A percentile compares a stretch with the other conserved stretches of the same genome.
These are phyloP conservation scores for Neomonachus schauinslandi DNA, from an alignment of 2,113 vertebrate genomes.

Conservation along the genomic window DNA sequence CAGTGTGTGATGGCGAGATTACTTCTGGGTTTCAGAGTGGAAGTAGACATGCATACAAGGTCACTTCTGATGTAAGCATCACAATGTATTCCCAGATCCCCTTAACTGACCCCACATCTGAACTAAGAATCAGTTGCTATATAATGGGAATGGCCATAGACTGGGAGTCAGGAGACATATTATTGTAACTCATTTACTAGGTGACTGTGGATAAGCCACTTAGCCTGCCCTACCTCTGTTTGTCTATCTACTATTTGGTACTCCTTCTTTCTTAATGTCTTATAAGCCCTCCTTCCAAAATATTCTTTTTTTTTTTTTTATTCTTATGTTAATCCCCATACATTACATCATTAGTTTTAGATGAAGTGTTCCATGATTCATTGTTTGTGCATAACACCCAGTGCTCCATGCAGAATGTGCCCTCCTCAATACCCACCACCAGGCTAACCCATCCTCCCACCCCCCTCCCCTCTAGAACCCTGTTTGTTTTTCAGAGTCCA, in stretches of 20 bases:
- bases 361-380: too few relatives aligned
- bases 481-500: too few relatives aligned
- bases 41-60: not conserved
- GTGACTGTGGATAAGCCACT: not conserved
- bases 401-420: too few relatives aligned
- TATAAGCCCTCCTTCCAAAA: not conserved
- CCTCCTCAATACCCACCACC: too few relatives aligned
- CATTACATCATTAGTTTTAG: too few relatives aligned
- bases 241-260: not conserved
- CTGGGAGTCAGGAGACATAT: not conserved
- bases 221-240: not conserved
- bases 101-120: not conserved
- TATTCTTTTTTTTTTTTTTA: too few relatives aligned
- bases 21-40: not conserved
- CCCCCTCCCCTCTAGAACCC: too few relatives aligned
- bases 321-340: too few relatives aligned
- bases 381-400: too few relatives aligned
- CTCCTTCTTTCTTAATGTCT: not conserved
- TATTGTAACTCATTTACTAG: not conserved
- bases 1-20: not conserved
- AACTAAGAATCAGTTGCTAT: not conserved
- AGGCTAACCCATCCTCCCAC: too few relatives aligned
- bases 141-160: not conserved
- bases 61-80: not conserved
- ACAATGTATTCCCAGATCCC: not conserved